These are phyloP conservation scores for Octomys mimax DNA, from an alignment of 2,797 vertebrate genomes.

Conservation along the genomic window DNA sequence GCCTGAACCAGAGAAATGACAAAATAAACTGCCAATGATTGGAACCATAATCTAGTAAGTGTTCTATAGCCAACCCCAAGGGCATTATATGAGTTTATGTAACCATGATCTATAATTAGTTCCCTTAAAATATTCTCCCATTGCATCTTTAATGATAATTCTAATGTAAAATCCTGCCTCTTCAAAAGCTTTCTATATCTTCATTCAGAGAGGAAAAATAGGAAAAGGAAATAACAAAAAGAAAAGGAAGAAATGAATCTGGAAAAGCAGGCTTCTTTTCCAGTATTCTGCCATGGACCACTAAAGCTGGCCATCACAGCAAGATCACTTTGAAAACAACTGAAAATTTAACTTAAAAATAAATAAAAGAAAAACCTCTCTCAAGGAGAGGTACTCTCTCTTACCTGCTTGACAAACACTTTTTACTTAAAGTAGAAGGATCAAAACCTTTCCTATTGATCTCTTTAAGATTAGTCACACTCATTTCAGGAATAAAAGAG, in stretches of 20 bases:
- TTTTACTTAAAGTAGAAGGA: slow-evolving; percentile 55
- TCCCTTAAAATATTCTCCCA: slow-evolving; percentile 43
- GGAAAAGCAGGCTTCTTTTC: neutral
- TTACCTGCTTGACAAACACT: slow-evolving; percentile 58
- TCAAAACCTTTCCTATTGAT: slow-evolving; percentile 76
- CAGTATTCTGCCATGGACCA: neutral
- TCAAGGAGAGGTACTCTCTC: slow-evolving; percentile 25
- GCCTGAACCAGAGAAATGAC: neutral
- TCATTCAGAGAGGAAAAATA: slow-evolving; percentile 1
- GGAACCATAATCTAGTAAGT: neutral
- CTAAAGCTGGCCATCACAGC: neutral
- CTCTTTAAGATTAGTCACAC: slow-evolving; percentile 70
- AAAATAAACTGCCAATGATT: neutral
- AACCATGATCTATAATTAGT: neutral
- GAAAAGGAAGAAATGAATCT: neutral
- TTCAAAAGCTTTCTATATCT: slow-evolving; percentile 30
- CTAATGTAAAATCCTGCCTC: slow-evolving; percentile 10
- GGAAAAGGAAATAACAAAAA: neutral
- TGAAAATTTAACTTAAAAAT: slow-evolving; percentile 33
- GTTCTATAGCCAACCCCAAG: neutral
- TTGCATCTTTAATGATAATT: slow-evolving; percentile 30
- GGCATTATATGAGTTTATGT: neutral
- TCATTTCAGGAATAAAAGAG: slow-evolving; percentile 67
- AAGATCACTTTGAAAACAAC: slow-evolving; percentile 61
- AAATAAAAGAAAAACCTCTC: neutral